Evolutionary conservation across 1,140 invertebrate genomes (phyloP).

Genomic region (Drosophila albomicans): DNA sequence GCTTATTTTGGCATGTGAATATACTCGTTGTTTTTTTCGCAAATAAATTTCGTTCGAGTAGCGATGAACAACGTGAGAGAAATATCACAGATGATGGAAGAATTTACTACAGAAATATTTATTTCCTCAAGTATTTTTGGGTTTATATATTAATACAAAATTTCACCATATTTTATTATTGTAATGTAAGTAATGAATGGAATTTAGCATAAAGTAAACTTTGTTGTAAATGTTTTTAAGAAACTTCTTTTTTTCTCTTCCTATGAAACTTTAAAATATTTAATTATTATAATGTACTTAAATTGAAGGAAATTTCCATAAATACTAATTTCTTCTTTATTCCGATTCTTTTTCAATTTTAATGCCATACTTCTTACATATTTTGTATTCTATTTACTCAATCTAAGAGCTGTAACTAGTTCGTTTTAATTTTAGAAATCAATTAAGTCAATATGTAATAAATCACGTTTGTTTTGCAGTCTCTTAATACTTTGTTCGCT

Average conservation of each 20-base stretch:
- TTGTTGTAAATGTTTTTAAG: no score
- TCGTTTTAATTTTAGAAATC: not conserved
- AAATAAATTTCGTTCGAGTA: constrained; percentile 13
- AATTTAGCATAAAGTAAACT: no score
- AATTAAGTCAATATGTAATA: not conserved
- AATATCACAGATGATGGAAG: not conserved
- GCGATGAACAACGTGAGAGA: not conserved
- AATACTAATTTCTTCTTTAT: no score
- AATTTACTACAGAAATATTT: not conserved
- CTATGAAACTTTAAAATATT: no score
- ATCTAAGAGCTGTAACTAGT: not conserved
- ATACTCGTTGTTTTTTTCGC: not conserved
- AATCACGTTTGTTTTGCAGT: constrained; percentile 10
- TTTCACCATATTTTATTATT: no score
- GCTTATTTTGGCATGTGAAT: constrained; percentile 21
- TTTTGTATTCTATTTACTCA: no score
- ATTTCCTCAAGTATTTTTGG: not conserved
- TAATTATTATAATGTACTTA: no score
- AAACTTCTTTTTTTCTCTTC: no score
- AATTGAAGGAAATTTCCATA: no score
- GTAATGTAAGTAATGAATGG: no score
- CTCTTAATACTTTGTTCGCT: not conserved
- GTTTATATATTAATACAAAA: not conserved
- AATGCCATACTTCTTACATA: no score
- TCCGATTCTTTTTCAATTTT: no score